Evolutionary conservation across 2,797 vertebrate species (phyloP), one percentile per base, ranked within the genome.

Genomic region (Petrocephalus sullivani): DNA sequence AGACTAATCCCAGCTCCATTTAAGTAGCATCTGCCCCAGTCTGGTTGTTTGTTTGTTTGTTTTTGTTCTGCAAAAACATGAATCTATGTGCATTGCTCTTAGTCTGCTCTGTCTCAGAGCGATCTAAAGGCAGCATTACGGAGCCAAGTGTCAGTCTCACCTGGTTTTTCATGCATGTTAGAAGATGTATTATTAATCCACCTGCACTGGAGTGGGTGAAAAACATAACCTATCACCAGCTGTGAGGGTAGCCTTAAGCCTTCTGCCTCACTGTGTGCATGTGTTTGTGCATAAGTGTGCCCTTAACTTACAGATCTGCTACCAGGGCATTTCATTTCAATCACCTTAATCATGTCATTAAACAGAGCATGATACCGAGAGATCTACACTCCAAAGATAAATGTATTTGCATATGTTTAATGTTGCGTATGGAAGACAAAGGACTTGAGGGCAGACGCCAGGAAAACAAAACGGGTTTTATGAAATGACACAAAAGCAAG

Each of bases 221-320:
- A 49, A 71, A 54, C 7, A 51, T 53, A 83, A 83, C 53, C 41
- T 83, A 83, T 54, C 81, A 83, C 46, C 81, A 83, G 81, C 81
- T 54, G 49, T 83, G 46, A 54, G n/a, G 3, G 9, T 49, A 83
- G 51, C 46, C 8, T 53, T 83, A 51, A 23, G 46, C 78, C 41
- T 81, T 49, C 75, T 81, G 41, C 41, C 28, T 46, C 6, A 12
- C 12, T 16, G 19, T 3, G 4, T 14, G 6, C 37, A 21, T 19
- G 41, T 0, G 37, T 51, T 19, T 82, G 78, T 82, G 78, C 37
- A 19, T 41, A 19, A n/a, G 71, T 19, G 84, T 33, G 49, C 28
- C 33, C 14, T 54, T 46, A 85, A 86, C 53, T 37, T 12, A 9
- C 33, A 41, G 28, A 16, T 4, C 2, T 0, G 56, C 12, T 85